Conservation (phyloP, 2,888 invertebrate genomes). For the Orthosia gracilis region DNA sequence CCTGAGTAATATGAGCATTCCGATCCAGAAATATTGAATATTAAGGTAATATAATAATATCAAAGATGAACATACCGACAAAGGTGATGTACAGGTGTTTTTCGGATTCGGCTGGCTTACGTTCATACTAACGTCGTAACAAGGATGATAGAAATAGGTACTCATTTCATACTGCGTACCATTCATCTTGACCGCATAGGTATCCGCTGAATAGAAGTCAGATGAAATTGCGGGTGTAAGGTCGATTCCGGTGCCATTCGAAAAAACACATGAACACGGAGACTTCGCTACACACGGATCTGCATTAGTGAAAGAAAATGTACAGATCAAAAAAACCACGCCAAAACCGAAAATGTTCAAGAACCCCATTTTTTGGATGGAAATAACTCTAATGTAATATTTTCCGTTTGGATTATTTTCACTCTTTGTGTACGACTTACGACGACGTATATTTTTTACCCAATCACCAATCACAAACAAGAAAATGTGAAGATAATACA, state of each 20-base stretch:
- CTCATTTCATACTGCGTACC: conserved; percentile 73
- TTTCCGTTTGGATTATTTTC: conserved; percentile 29
- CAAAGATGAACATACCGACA: conserved; percentile 77
- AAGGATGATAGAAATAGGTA: conserved; percentile 86
- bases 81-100: conserved; percentile 73
- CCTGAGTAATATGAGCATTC: background rate
- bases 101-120: conserved; percentile 59
- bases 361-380: conserved; percentile 68
- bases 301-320: conserved; percentile 65
- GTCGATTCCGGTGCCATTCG: conserved; percentile 89
- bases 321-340: conserved; percentile 67
- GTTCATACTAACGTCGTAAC: conserved; percentile 76
- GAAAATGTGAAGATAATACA: conserved; percentile 31
- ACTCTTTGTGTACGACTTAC: conserved; percentile 50
- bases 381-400: conserved; percentile 20
- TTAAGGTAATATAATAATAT: background rate
- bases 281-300: conserved; percentile 82
- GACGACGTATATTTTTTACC: conserved; percentile 43
- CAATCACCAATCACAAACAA: conserved; percentile 53
- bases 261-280: conserved; percentile 85
- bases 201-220: conserved; percentile 77
- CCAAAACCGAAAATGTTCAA: conserved; percentile 61
- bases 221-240: conserved; percentile 77
- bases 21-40: background rate
- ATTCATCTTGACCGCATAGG: conserved; percentile 68